Base-by-base conservation (phyloP, 2,888 invertebrate species). In the Tenthredo distinguenda region DNA sequence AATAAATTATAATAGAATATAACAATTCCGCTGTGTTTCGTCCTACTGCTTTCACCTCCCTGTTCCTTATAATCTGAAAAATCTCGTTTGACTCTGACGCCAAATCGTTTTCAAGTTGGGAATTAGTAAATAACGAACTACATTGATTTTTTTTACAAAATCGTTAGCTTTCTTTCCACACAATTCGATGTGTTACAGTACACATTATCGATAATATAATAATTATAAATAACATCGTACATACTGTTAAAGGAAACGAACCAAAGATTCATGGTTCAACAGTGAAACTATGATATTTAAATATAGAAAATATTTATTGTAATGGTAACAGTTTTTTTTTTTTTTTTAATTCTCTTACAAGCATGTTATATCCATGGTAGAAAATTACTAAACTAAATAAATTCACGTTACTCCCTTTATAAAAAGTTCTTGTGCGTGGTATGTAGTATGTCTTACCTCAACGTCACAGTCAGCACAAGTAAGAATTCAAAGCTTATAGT, bases 1-100 rank as follows among this genome's bases (percentile, higher is more conserved):
- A 92, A 92, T 92, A 92, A 92, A 92, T 68, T 91, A 92, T 91
- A 88, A 89, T 88, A 91, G 87, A 87, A 91, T 90, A 90, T 81
- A 74, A 68, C 18, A 47, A 47, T 15, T 5, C 15, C 18, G 12
- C 7, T 68, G 7, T 68, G 15, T 68, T 47, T 68, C 34, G 15
- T 5, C 68, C 6, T 34, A 2, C 6, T 55, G 6, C 7, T n/a
- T n/a, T 55, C n/a, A 55, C 18, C n/a, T n/a, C 1, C 55, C 55
- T 55, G 1, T 55, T 55, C 55, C 55, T n/a, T 55, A n/a, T 55
- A 6, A n/a, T 55, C 1, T n/a, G 1, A 55, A n/a, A 55, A 26
- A 62, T 62, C 12, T 62, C 26, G 10, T 62, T 26, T 2, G 26
- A 62, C 26, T 62, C 26, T 26, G 21, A 21, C 62, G 2, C 62